Evolutionary conservation across 2,888 invertebrate species (phyloP).

Genomic region (Mimas tiliae): DNA sequence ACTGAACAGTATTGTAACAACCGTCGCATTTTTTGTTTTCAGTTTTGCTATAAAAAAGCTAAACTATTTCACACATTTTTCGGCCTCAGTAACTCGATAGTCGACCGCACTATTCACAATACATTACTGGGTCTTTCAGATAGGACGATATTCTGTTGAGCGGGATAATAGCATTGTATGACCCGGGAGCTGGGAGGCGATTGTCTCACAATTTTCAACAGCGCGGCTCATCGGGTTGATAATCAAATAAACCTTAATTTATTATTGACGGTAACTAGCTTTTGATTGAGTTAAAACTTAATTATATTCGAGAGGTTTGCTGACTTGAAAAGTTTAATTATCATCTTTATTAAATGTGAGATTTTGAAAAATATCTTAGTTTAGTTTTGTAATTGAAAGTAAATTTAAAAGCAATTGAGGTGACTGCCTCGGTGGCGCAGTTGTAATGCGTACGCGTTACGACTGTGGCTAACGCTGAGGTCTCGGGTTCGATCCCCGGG

Average conservation of each 20-base stretch:
- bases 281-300: background rate
- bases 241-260: background rate
- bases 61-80: background rate
- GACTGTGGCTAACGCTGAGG: no score
- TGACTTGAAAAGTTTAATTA: background rate
- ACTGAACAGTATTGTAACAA: no score
- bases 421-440: no score
- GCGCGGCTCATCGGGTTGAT: background rate
- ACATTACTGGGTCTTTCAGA: constrained; percentile 23
- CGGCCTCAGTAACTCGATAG: constrained; percentile 6
- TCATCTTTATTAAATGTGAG: background rate
- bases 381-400: no score
- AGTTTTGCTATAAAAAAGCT: no score
- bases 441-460: no score
- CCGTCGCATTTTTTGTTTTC: no score
- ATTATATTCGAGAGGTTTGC: background rate
- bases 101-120: constrained; percentile 10
- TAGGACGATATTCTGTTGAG: constrained; percentile 23
- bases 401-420: no score
- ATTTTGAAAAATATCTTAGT: background rate
- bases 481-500: no score
- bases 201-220: background rate
- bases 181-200: background rate
- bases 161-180: constrained; percentile 15
- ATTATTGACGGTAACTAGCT: background rate